phyloP scores from a whole-genome alignment of 2,888 invertebrate species.

The Rotaria macrura region DNA sequence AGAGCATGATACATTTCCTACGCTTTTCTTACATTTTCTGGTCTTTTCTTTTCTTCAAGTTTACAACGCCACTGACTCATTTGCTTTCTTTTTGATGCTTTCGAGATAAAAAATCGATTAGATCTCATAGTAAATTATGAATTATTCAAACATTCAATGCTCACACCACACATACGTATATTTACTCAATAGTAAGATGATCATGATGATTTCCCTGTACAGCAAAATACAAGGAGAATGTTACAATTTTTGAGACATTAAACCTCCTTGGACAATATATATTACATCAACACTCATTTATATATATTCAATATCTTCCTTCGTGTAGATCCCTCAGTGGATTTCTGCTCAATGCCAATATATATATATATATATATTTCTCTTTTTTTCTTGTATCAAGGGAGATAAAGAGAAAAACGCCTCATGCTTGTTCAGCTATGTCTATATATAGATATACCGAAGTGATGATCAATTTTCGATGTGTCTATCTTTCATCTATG shows the following conservation, averaged over 20 bases:
- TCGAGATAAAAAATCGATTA: background rate
- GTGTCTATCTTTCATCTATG: background rate
- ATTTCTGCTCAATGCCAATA: background rate
- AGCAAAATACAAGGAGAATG: background rate
- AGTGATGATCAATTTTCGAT: background rate
- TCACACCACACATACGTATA: background rate
- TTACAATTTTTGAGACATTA: background rate
- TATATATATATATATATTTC: no score
- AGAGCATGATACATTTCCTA: no score
- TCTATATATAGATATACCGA: background rate
- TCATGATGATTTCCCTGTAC: background rate
- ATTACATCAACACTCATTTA: background rate
- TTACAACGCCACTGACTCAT: background rate
- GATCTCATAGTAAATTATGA: background rate
- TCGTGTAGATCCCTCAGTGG: background rate
- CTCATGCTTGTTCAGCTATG: background rate
- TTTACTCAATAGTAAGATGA: background rate
- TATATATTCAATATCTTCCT: background rate
- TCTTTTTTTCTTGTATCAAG: background rate
- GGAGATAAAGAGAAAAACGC: background rate
- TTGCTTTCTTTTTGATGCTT: no score
- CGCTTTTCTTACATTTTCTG: background rate
- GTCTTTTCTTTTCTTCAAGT: background rate
- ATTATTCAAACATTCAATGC: background rate
- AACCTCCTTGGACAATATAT: background rate